Evolutionary conservation across 2,113 vertebrate species (phyloP).

Genomic region (Tachysurus vachellii): DNA sequence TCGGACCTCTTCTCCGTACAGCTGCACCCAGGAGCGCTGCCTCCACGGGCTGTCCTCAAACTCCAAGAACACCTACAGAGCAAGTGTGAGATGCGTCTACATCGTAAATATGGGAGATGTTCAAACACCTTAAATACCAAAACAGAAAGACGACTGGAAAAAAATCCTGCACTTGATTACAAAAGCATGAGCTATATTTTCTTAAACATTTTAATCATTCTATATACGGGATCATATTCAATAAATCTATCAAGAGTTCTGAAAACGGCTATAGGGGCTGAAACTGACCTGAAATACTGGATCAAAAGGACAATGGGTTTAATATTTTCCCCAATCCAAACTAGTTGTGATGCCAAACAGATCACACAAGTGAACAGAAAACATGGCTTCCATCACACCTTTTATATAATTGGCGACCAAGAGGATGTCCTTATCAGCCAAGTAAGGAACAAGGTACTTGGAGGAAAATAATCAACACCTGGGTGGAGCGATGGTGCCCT

Average conservation of each 20-base stretch:
- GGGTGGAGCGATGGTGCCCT: no score
- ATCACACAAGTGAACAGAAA: background rate
- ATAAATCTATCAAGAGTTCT: background rate
- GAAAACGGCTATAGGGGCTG: background rate
- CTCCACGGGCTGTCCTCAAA: constrained; percentile 88
- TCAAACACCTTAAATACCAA: background rate
- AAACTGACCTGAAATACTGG: constrained; percentile 4
- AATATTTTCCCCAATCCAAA: background rate
- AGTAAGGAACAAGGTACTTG: background rate
- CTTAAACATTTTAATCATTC: background rate
- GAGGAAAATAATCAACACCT: background rate
- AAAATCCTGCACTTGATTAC: background rate
- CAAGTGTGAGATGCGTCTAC: background rate
- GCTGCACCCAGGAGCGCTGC: constrained; percentile 91
- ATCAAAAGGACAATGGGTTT: background rate
- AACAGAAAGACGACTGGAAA: background rate
- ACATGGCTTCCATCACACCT: background rate
- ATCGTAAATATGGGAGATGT: background rate
- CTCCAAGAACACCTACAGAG: constrained; percentile 90
- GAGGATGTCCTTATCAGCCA: constrained; percentile 17
- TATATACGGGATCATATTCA: background rate
- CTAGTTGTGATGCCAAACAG: background rate
- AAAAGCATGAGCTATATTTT: background rate
- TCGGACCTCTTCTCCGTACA: constrained; percentile 90
- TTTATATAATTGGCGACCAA: background rate